These are phyloP conservation scores for Sebastes oblongus DNA, from an alignment of 2,797 vertebrate species.

Conservation along the genomic window DNA sequence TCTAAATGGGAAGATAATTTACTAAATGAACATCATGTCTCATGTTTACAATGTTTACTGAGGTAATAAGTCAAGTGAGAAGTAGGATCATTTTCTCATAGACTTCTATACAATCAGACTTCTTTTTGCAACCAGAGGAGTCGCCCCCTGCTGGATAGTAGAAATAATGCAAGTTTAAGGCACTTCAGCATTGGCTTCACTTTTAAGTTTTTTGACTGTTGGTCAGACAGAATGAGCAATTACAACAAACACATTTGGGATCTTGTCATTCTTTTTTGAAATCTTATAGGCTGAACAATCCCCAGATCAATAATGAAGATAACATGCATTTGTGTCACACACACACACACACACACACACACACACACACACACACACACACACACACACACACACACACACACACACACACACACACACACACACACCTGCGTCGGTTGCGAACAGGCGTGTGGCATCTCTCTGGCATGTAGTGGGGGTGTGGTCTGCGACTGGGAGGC, in stretches of 20 bases:
- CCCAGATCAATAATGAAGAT: background rate
- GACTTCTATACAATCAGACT: too few species aligned
- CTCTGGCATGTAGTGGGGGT: constrained; percentile 94
- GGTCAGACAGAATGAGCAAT: background rate
- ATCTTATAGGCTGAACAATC: background rate
- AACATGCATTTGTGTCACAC: background rate
- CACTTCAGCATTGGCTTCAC: too few species aligned
- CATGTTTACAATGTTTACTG: too few species aligned
- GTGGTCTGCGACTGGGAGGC: constrained; percentile 92
- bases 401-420: background rate
- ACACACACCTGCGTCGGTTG: constrained; percentile 91
- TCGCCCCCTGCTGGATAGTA: too few species aligned
- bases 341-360: background rate
- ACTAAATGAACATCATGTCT: too few species aligned
- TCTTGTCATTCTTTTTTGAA: background rate
- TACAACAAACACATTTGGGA: background rate
- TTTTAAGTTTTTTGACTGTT: background rate
- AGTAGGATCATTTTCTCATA: too few species aligned
- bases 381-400: background rate
- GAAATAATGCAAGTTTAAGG: too few species aligned
- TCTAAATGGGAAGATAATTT: too few species aligned
- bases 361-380: background rate
- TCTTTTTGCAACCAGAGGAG: too few species aligned
- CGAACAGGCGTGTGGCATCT: constrained; percentile 96
- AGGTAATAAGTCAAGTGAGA: too few species aligned